Evolutionary conservation across 92 coral and sea anemone genomes (phyloP), one percentile per base, ranked within the genome.

Genomic region (Pocillopora grandis): DNA sequence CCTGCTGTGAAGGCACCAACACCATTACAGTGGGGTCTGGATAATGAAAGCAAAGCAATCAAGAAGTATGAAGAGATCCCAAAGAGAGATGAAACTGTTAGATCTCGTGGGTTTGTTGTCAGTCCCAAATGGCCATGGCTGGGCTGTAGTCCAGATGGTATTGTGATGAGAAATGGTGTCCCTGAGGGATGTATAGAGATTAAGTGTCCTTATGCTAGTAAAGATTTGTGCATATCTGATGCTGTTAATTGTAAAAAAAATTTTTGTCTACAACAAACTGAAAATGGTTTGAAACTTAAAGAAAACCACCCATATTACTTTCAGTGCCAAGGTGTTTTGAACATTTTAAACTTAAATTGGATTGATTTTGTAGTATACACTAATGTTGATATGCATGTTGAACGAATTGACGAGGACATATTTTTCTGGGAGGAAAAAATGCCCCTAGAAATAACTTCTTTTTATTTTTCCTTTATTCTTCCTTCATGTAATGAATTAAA

Each of bases 101-200:
- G 17, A 59, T 49, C 83, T 49, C 71, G 56, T 84, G 91, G 92
- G 21, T 68, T 89, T 7, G 91, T 89, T 69, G 74, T 92, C 6
- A 71, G 79, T 64, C 80, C 80, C 10, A 87, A 62, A 48, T 85
- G 84, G 83, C 80, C 88, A 71, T 79, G 77, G 76, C 87, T 89
- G 58, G 89, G 90, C 57, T 82, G 92, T 23, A 89, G 89, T 61
- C 91, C 92, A 58, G 95, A 89, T 84, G 88, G 95, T 59, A 61
- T 92, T 78, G 77, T 87, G 37, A 72, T 80, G 72, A 55, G 72
- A 6, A 48, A 68, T 57, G 76, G 83, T 17, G 15, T 37, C 16
- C 73, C 72, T 19, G 57, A 86, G 79, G 91, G 91, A 16, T 90
- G 89, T 74, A 81, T 84, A 35, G 91, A 89, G n/a, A 75, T 92